These are phyloP conservation scores for Scaptomyza tumidula DNA, from an alignment of 2,888 invertebrate genomes.

Conservation along the genomic window DNA sequence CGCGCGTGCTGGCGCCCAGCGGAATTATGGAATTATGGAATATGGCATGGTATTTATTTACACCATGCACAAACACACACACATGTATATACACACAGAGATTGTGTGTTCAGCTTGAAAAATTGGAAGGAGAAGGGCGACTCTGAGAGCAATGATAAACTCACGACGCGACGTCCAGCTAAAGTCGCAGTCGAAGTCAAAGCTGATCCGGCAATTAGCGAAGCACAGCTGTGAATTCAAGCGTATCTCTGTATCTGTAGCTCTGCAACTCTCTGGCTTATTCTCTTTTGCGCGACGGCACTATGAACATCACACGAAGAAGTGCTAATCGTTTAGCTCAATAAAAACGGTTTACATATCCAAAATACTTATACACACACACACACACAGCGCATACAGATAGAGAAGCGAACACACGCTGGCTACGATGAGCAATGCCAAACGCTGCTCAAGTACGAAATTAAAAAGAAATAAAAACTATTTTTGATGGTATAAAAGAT, in stretches of 20 bases:
- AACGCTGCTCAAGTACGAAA: slow-evolving; percentile 55
- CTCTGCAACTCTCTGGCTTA: slow-evolving; percentile 22
- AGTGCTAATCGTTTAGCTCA: slow-evolving; percentile 79
- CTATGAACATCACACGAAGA: slow-evolving; percentile 64
- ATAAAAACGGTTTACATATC: slow-evolving; percentile 72
- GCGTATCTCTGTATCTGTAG: slow-evolving; percentile 9
- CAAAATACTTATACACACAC: slow-evolving; percentile 37
- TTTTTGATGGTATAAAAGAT: not conserved
- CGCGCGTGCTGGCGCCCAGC: slow-evolving; percentile 60
- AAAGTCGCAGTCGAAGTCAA: slow-evolving; percentile 20
- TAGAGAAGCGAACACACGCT: not conserved
- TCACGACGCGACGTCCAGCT: slow-evolving; percentile 17
- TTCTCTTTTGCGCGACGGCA: slow-evolving; percentile 35
- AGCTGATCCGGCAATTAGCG: slow-evolving; percentile 70
- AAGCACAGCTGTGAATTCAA: slow-evolving; percentile 27
- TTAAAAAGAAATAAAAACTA: slow-evolving; percentile 23
- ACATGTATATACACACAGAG: not conserved
- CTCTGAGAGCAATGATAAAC: not conserved
- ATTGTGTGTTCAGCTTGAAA: not conserved
- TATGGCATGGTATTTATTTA: slow-evolving; percentile 53
- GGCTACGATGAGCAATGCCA: slow-evolving; percentile 34
- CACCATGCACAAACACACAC: slow-evolving; percentile 37
- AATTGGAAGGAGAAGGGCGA: not conserved
- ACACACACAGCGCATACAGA: not conserved
- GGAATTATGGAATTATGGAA: slow-evolving; percentile 38